Evolutionary conservation across 2,888 invertebrate species (phyloP).

Genomic region (Ochropleura plecta): DNA sequence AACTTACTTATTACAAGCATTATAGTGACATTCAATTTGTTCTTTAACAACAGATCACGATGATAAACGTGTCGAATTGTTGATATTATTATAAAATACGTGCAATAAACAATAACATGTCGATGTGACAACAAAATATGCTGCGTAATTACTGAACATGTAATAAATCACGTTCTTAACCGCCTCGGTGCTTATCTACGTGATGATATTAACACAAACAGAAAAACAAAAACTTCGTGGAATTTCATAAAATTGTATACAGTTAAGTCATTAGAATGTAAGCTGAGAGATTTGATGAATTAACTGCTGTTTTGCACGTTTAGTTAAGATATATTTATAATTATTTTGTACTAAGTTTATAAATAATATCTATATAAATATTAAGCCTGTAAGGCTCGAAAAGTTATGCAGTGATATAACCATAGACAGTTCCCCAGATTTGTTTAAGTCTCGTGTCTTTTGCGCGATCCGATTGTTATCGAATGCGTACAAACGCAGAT

Average conservation of each 20-base stretch:
- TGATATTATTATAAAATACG: slow-evolving; percentile 53
- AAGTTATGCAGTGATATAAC: not conserved
- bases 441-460: not conserved
- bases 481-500: not conserved
- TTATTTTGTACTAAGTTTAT: not conserved
- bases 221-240: slow-evolving; percentile 52
- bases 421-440: not conserved
- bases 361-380: not conserved
- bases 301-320: not conserved
- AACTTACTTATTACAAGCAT: not conserved
- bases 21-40: slow-evolving; percentile 41
- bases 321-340: no score
- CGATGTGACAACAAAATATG: slow-evolving; percentile 55
- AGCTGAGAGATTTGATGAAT: slow-evolving; percentile 28
- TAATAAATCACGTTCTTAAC: slow-evolving; percentile 55
- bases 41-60: slow-evolving; percentile 28
- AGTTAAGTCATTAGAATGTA: slow-evolving; percentile 38
- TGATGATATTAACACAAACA: slow-evolving; percentile 53
- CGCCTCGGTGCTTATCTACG: slow-evolving; percentile 58
- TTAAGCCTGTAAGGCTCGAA: not conserved
- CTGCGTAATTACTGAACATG: slow-evolving; percentile 43
- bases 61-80: slow-evolving; percentile 52
- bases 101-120: slow-evolving; percentile 63
- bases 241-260: slow-evolving; percentile 33
- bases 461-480: not conserved